phyloP scores from a whole-genome alignment of 2,113 vertebrate species.

The Scomber scombrus region DNA sequence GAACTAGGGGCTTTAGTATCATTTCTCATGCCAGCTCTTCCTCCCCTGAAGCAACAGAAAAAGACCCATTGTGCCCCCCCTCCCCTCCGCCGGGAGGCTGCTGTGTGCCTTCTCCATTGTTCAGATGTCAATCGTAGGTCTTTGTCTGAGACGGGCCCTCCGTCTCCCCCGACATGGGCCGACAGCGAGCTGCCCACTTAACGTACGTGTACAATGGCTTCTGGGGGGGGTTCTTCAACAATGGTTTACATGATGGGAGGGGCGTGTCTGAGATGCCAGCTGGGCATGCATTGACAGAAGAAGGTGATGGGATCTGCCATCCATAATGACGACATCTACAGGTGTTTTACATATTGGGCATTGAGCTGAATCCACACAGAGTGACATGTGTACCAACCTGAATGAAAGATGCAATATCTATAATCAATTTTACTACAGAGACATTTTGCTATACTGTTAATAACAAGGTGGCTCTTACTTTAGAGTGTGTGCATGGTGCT shows the following conservation, averaged over 20 bases:
- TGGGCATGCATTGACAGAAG: not conserved
- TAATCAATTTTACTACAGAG: too few relatives aligned
- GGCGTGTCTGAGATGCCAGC: conserved; percentile 13
- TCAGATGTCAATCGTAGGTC: conserved; percentile 61
- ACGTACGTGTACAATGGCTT: conserved; percentile 33
- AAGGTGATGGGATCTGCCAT: not conserved
- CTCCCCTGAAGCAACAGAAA: conserved; percentile 39
- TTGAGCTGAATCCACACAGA: too few relatives aligned
- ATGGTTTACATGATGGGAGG: conserved; percentile 10
- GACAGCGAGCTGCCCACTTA: conserved; percentile 57
- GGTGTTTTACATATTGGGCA: not conserved
- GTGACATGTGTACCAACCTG: too few relatives aligned
- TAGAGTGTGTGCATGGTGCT: too few relatives aligned
- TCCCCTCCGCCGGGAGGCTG: conserved; percentile 59
- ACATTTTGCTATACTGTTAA: too few relatives aligned
- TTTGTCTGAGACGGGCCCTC: conserved; percentile 65
- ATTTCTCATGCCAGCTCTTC: not conserved
- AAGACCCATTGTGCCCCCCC: conserved; percentile 65
- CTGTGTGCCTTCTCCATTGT: conserved; percentile 80
- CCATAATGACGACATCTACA: not conserved
- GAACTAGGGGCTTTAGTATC: not conserved
- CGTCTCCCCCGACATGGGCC: conserved; percentile 30
- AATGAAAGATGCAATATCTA: not conserved
- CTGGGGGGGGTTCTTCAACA: conserved; percentile 24
- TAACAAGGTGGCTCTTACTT: too few relatives aligned